These are phyloP conservation scores for Gymnocephalus cernua DNA, from an alignment of 2,113 vertebrate species.

Conservation along the genomic window DNA sequence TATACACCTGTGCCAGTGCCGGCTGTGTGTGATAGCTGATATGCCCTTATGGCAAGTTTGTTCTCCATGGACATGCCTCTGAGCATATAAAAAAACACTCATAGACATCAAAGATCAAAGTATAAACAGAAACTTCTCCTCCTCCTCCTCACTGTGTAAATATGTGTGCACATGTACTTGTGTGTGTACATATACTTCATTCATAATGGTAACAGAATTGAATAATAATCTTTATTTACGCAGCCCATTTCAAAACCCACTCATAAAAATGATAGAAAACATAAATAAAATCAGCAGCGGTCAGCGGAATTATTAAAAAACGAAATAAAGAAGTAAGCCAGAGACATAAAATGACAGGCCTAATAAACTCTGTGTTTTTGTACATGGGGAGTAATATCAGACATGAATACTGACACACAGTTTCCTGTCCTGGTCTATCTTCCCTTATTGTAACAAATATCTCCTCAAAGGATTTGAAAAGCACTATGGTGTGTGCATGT, in stretches of 20 bases:
- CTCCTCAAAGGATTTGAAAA: constrained; percentile 20
- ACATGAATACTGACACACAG: constrained; percentile 53
- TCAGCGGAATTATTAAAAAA: constrained; percentile 20
- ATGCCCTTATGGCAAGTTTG: constrained; percentile 72
- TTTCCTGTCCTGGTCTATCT: constrained; percentile 22
- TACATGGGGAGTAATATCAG: constrained; percentile 28
- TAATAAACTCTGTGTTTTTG: constrained; percentile 35
- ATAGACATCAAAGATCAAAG: constrained; percentile 62
- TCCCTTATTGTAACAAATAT: constrained; percentile 39
- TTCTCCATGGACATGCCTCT: constrained; percentile 68
- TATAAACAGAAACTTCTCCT: constrained; percentile 44
- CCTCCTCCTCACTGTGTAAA: constrained; percentile 16
- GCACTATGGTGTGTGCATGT: constrained; percentile 3
- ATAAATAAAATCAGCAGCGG: constrained; percentile 41
- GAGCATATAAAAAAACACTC: constrained; percentile 67
- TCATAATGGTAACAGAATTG: constrained; percentile 34
- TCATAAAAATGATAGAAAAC: constrained; percentile 48
- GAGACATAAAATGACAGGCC: constrained; percentile 23
- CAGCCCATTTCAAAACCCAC: constrained; percentile 38
- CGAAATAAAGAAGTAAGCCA: constrained; percentile 25
- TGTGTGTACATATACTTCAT: constrained; percentile 9
- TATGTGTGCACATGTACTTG: neutral
- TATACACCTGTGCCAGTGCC: constrained; percentile 77
- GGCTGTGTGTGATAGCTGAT: constrained; percentile 69
- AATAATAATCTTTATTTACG: constrained; percentile 42